phyloP scores from a whole-genome alignment of 2,797 vertebrate species.

The Salmo trutta region DNA sequence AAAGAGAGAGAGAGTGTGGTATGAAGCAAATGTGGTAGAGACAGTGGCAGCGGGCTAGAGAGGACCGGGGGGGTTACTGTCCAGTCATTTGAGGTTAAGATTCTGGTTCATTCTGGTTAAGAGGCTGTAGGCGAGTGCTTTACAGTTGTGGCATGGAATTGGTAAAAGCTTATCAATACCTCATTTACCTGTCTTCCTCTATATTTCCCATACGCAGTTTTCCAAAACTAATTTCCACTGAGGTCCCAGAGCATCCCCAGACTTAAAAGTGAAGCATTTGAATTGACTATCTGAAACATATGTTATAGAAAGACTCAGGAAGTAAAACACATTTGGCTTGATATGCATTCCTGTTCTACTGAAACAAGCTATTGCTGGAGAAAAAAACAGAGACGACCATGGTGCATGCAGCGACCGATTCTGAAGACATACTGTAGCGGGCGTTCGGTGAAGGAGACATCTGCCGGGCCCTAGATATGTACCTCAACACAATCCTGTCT shows the following conservation, averaged over 20 bases:
- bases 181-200: not conserved
- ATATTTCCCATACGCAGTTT: not conserved
- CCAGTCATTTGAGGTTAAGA: not conserved
- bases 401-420: not conserved
- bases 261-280: not conserved
- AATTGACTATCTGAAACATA: not conserved
- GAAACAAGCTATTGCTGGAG: not conserved
- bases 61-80: not conserved
- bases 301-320: not conserved
- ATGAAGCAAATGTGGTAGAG: not conserved
- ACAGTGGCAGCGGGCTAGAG: not conserved
- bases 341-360: not conserved
- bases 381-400: not conserved
- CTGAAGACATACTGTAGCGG: not conserved
- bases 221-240: not conserved
- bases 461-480: too few species aligned
- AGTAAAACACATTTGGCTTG: not conserved
- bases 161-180: not conserved
- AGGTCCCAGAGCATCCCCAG: not conserved
- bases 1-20: not conserved
- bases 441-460: not conserved
- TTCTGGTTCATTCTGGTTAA: not conserved
- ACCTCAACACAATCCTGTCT: too few species aligned
- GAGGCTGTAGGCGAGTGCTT: not conserved
- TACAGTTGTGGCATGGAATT: not conserved